Conservation (phyloP, 2,113 vertebrate species). For the human (Homo sapiens) region DNA sequence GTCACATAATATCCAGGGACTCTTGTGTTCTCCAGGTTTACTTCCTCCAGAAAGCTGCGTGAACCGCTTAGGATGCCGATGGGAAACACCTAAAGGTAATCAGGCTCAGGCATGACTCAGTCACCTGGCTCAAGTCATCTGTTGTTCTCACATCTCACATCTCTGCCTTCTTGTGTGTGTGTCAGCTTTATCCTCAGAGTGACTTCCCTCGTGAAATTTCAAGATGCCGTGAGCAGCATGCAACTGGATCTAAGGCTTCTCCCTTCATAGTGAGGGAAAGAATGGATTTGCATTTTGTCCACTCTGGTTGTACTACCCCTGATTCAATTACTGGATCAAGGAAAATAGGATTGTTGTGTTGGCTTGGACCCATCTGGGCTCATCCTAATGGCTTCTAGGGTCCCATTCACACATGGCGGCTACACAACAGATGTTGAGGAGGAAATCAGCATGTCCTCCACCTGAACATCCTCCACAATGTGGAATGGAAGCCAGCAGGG, state of each 20-base stretch:
- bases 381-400: background rate
- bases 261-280: background rate
- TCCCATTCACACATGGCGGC: background rate
- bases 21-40: background rate
- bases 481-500: background rate
- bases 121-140: background rate
- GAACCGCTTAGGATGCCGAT: background rate
- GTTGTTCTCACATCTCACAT: background rate
- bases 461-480: too few species aligned
- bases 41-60: background rate
- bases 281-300: fast-evolving
- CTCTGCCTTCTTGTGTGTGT: background rate
- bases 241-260: background rate
- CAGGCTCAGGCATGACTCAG: background rate
- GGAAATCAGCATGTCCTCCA: background rate
- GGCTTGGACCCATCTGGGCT: background rate
- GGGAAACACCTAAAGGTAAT: background rate
- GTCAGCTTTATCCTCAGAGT: background rate
- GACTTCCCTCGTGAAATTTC: background rate
- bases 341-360: background rate
- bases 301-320: too few species aligned
- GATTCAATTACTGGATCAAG: too few species aligned
- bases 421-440: background rate
- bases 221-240: background rate
- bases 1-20: background rate